Evolutionary conservation across 1,140 invertebrate genomes (phyloP).

Genomic region (Druon quercuslanigerum): DNA sequence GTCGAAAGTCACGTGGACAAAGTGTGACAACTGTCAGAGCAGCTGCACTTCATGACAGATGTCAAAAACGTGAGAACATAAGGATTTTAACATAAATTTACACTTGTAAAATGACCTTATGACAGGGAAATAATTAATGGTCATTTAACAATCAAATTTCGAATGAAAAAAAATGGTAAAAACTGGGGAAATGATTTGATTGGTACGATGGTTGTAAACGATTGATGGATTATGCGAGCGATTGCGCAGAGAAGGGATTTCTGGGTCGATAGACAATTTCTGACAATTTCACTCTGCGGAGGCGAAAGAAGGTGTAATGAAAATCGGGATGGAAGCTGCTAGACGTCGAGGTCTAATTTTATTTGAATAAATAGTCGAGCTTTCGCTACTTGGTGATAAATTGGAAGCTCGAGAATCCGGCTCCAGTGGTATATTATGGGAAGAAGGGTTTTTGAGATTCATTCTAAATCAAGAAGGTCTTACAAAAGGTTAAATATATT

Average conservation of each 20-base stretch:
- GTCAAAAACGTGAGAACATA: too few species aligned
- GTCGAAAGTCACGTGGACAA: slow-evolving; percentile 5
- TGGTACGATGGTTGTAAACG: not conserved
- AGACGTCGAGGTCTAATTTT: not conserved
- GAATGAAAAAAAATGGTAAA: not conserved
- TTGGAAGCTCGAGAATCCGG: not conserved
- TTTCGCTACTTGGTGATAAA: not conserved
- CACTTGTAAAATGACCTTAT: not conserved
- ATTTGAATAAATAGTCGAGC: not conserved
- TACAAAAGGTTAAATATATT: slow-evolving; percentile 40
- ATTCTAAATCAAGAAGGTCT: not conserved
- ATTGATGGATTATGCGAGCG: slow-evolving; percentile 4
- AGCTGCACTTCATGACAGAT: too few species aligned
- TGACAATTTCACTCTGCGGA: not conserved
- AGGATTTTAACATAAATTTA: not conserved
- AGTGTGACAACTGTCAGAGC: too few species aligned
- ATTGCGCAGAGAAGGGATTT: slow-evolving; percentile 24
- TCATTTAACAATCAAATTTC: not conserved
- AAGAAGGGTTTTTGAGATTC: slow-evolving; percentile 43
- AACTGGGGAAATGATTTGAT: not conserved
- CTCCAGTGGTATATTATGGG: slow-evolving; percentile 57
- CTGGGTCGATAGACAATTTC: slow-evolving; percentile 14
- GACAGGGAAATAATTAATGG: not conserved
- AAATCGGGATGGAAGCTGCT: not conserved
- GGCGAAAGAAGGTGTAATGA: not conserved